Conservation (phyloP, 2,888 invertebrate genomes). For the Proisotoma minuta region DNA sequence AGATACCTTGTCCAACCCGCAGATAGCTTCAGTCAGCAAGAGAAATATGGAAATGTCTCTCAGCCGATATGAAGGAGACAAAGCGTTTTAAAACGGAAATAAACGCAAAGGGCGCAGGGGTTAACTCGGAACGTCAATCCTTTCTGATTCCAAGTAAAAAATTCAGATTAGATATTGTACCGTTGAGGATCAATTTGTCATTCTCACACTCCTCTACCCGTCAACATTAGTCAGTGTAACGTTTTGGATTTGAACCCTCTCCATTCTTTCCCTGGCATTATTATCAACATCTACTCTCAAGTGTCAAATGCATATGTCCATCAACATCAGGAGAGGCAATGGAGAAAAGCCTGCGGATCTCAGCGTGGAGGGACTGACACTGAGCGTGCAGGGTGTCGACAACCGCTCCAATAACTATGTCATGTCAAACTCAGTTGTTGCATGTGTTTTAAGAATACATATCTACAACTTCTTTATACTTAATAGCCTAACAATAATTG, state of each 20-base stretch:
- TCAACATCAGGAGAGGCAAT: not conserved
- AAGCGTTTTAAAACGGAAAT: too few species aligned
- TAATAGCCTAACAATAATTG: not conserved
- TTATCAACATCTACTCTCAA: not conserved
- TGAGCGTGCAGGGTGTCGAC: slow-evolving; percentile 4
- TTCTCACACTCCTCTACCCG: not conserved
- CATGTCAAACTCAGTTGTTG: not conserved
- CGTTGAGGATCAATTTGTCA: not conserved
- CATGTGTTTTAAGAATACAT: too few species aligned
- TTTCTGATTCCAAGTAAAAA: too few species aligned
- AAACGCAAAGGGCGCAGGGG: too few species aligned
- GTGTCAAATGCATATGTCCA: slow-evolving; percentile 5
- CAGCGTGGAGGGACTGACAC: not conserved
- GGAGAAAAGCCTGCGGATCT: not conserved
- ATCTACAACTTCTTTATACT: too few species aligned
- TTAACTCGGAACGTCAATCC: too few species aligned
- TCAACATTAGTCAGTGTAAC: not conserved
- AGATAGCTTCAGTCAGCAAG: too few species aligned
- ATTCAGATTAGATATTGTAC: too few species aligned
- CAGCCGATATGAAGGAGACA: too few species aligned
- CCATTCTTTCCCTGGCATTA: too few species aligned
- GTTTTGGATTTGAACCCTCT: not conserved
- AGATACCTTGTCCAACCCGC: too few species aligned
- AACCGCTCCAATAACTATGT: not conserved
- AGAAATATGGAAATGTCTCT: too few species aligned